Evolutionary conservation across 1,140 invertebrate species (phyloP).

Genomic region (Sitobion miscanthi): DNA sequence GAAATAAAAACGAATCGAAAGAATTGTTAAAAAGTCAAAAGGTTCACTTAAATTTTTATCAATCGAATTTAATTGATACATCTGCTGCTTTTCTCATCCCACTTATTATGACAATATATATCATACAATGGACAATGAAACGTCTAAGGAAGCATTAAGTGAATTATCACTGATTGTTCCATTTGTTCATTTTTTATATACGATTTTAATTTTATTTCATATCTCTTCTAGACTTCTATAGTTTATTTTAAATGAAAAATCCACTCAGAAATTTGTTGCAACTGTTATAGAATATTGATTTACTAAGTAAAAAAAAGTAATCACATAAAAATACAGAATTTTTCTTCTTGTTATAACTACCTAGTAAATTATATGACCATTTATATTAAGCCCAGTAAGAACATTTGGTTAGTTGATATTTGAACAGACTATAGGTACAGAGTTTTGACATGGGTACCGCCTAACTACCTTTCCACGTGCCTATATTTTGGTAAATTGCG

Average conservation of each 20-base stretch:
- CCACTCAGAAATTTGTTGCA: not conserved
- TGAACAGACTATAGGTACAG: too few species aligned
- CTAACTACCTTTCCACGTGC: too few species aligned
- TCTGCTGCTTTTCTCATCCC: not conserved
- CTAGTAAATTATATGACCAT: too few species aligned
- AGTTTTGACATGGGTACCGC: too few species aligned
- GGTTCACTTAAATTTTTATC: slow-evolving; percentile 24
- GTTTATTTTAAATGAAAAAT: not conserved
- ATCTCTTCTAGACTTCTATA: not conserved
- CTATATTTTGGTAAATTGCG: too few species aligned
- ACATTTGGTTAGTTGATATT: too few species aligned
- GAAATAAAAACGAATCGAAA: slow-evolving; percentile 62
- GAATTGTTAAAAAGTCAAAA: slow-evolving; percentile 19
- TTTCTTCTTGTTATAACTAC: not conserved
- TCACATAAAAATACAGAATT: not conserved
- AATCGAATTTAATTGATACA: not conserved
- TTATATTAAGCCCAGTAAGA: too few species aligned
- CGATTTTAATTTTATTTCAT: not conserved
- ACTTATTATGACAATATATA: not conserved
- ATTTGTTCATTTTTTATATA: not conserved
- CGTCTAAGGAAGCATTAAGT: not conserved
- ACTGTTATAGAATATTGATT: not conserved
- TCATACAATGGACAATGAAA: not conserved
- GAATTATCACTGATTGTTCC: not conserved
- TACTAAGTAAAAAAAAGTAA: not conserved